Conservation (phyloP, 2,797 vertebrate species). For the Enteromius unitaeniatus region DNA sequence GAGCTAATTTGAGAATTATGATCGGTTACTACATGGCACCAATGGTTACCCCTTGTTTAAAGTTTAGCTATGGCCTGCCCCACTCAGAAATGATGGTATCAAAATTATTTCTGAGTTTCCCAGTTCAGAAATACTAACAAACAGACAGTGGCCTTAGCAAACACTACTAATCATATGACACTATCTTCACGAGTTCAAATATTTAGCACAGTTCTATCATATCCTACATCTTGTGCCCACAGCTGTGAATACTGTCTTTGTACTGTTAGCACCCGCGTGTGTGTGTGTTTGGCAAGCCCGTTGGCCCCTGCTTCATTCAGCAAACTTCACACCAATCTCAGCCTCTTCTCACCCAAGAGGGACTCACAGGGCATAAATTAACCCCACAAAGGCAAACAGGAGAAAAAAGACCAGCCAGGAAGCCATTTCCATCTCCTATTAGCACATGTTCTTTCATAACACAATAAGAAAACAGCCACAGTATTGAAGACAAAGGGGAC, state of each 20-base stretch:
- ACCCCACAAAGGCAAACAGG: conserved; percentile 39
- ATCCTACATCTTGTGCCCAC: not conserved
- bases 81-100: not conserved
- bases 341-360: conserved; percentile 81
- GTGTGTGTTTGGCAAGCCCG: conserved; percentile 72
- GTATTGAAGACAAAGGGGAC: conserved; percentile 60
- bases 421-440: conserved; percentile 69
- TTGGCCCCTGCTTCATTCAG: conserved; percentile 79
- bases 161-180: not conserved
- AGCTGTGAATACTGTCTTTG: conserved; percentile 40
- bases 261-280: conserved; percentile 46
- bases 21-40: not conserved
- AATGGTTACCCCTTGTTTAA: not conserved
- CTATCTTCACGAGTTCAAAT: conserved; percentile 20
- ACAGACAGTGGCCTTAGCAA: not conserved
- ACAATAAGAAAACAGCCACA: conserved; percentile 45
- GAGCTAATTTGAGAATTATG: not conserved
- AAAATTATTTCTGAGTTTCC: not conserved
- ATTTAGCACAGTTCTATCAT: conserved; percentile 16
- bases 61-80: not conserved
- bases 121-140: not conserved
- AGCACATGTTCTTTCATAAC: conserved; percentile 60
- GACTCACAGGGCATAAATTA: conserved; percentile 82
- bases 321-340: conserved; percentile 80
- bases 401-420: conserved; percentile 67